Evolutionary conservation across 2,113 vertebrate genomes (phyloP), one percentile per base, ranked within the genome.

Genomic region (Phocoena sinus): DNA sequence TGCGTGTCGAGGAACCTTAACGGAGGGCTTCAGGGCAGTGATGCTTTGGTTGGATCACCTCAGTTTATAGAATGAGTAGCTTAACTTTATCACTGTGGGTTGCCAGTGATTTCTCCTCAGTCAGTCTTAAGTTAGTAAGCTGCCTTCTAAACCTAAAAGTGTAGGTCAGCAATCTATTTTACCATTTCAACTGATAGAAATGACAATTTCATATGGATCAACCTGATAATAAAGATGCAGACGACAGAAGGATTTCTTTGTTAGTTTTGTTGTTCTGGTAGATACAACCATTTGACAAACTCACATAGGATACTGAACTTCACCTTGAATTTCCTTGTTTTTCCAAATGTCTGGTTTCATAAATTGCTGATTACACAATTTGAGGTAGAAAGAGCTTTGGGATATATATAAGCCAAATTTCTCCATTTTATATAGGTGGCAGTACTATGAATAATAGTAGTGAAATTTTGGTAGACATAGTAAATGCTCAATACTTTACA

Each of bases 261-360:
- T 81, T 63, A 73, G 47, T 50, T 60, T 79, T 94, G 3, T 33
- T 53, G 7, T n/a, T 23, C 31, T 68, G 4, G 14, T 77, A 84
- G 13, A 26, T 25, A 53, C 2, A 82, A 25, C 3, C 3, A 33
- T 36, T 76, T 53, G 26, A 85, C 14, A 71, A 28, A 71, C 31
- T 89, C 31, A 56, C n/a, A 58, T 26, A 68, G 11, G 90, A 11
- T 26, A 53, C 15, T 92, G 44, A 65, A 6, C 0, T 50, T 89
- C 85, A 44, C 10, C 47, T 91, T 91, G 18, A 63, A 36, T 91
- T 93, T 62, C 36, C 25, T 93, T 92, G 25, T 89, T 23, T 85
- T 95, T 86, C 53, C 23, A 56, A 91, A 89, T 81, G 41, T 63
- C 12, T 80, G 36, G 5, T 63, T 73, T 93, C 33, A 82, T 38